Evolutionary conservation across 92 coral and sea anemone genomes (phyloP).

Genomic region (Palythoa grandiflora): DNA sequence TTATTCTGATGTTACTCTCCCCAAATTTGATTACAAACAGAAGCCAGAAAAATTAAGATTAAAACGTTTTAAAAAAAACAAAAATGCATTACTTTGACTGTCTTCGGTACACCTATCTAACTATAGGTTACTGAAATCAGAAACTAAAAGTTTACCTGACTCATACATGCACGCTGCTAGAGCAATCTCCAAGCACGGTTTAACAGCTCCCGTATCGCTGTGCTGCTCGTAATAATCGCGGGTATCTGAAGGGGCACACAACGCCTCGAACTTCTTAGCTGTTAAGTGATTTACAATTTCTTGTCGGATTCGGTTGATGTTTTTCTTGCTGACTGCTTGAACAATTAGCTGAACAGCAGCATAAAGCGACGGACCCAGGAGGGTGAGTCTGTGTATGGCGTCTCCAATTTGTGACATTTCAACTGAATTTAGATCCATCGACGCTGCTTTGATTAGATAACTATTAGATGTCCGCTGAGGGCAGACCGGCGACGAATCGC

Average conservation of each 20-base stretch:
- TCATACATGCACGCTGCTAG: slow-evolving; percentile 11
- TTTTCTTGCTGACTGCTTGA: slow-evolving; percentile 1
- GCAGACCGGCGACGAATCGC: slow-evolving; percentile 3
- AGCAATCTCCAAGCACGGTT: slow-evolving; percentile 18
- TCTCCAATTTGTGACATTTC: slow-evolving; percentile 21
- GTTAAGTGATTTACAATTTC: slow-evolving; percentile 6
- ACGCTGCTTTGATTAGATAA: not conserved
- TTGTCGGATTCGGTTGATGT: slow-evolving; percentile 7
- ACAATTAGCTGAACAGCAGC: slow-evolving; percentile 20
- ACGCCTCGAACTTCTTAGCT: slow-evolving; percentile 10
- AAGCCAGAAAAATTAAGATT: too few species aligned
- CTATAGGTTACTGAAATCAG: too few species aligned
- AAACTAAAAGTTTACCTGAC: not conserved
- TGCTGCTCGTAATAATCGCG: slow-evolving; percentile 8
- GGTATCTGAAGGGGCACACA: slow-evolving; percentile 4
- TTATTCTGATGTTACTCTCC: too few species aligned
- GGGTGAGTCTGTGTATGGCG: not conserved
- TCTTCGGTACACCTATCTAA: too few species aligned
- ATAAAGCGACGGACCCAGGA: slow-evolving; percentile 24
- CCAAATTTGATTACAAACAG: too few species aligned
- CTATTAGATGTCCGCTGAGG: not conserved
- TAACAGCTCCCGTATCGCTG: slow-evolving; percentile 9
- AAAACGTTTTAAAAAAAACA: too few species aligned
- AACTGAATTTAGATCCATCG: not conserved
- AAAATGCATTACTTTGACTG: too few species aligned